Conservation (phyloP, 1,140 invertebrate genomes). For the Leptopilina boulardi region DNA sequence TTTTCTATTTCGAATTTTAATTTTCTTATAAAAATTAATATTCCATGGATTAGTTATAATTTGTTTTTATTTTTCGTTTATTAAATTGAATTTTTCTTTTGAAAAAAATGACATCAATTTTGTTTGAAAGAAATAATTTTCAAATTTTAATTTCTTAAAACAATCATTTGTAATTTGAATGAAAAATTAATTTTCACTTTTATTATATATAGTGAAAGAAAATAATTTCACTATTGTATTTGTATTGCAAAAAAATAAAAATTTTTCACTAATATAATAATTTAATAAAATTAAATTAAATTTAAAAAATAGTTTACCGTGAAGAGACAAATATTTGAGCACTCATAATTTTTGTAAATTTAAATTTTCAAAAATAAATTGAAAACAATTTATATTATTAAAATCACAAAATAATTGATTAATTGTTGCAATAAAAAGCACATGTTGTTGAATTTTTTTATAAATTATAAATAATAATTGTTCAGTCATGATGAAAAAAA, state of each 20-base stretch:
- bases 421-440: neutral
- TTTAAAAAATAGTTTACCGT: too few species aligned
- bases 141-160: too few species aligned
- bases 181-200: too few species aligned
- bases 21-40: too few species aligned
- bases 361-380: neutral
- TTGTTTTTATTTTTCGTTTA: too few species aligned
- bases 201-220: too few species aligned
- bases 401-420: constrained; percentile 12
- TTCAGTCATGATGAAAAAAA: constrained; percentile 25
- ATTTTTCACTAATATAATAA: neutral
- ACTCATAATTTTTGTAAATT: neutral
- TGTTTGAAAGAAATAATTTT: neutral
- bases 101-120: neutral
- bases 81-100: too few species aligned
- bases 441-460: constrained; percentile 13
- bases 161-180: too few species aligned
- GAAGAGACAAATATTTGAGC: neutral
- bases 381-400: neutral
- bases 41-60: too few species aligned
- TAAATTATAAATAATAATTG: constrained; percentile 32
- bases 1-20: too few species aligned
- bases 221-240: too few species aligned
- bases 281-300: neutral
- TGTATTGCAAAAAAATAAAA: too few species aligned